A percentile compares a stretch with the other conserved stretches of the same genome.
phyloP scores from a whole-genome alignment of 2,888 invertebrate genomes.

The Myopa tessellatipennis region DNA sequence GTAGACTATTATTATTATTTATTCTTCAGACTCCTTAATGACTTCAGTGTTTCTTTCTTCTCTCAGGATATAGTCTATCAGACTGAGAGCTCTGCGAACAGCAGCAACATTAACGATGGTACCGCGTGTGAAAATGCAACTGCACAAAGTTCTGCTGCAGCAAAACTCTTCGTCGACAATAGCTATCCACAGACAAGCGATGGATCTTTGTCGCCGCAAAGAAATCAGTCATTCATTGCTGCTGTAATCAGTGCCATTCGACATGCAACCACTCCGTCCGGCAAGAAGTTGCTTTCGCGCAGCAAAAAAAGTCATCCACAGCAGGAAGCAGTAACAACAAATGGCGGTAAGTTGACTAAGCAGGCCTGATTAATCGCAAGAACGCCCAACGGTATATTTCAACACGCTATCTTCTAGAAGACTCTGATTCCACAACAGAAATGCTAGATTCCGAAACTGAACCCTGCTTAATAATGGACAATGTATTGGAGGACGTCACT shows the following conservation, averaged over 20 bases:
- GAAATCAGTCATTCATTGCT: conserved; percentile 76
- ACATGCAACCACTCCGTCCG: conserved; percentile 69
- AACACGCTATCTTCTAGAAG: conserved; percentile 72
- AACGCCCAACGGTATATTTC: background rate
- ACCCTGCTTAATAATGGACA: conserved; percentile 85
- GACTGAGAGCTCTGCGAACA: background rate
- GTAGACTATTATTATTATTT: no score
- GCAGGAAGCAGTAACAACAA: conserved; percentile 13
- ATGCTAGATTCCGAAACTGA: conserved; percentile 86
- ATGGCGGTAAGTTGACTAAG: conserved; percentile 54
- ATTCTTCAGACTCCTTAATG: no score
- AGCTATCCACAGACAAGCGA: conserved; percentile 57
- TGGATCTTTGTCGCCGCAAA: conserved; percentile 72
- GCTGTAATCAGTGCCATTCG: conserved; percentile 79
- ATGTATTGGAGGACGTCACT: conserved; percentile 76
- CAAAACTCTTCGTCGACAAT: background rate
- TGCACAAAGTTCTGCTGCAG: conserved; percentile 28
- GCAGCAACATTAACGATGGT: conserved; percentile 70
- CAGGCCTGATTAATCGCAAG: background rate
- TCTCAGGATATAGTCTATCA: background rate
- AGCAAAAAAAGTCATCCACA: conserved; percentile 52
- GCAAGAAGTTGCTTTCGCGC: conserved; percentile 63
- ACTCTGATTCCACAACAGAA: conserved; percentile 77
- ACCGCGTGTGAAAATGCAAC: conserved; percentile 68
- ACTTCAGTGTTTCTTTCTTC: background rate